phyloP scores from a whole-genome alignment of 2,113 vertebrate species.

The Marmota monax region DNA sequence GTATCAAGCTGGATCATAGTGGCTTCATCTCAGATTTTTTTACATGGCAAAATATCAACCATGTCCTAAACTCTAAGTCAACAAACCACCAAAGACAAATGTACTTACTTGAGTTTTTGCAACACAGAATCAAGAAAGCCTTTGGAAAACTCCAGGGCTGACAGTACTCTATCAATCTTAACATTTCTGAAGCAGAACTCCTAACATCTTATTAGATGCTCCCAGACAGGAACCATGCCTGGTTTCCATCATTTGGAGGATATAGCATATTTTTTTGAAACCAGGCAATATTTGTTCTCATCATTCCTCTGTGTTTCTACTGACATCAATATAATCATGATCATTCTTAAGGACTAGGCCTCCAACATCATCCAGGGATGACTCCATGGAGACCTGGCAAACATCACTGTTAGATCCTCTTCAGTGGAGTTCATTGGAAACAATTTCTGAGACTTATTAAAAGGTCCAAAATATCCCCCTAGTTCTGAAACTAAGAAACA shows the following conservation, averaged over 20 bases:
- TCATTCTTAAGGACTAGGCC: not conserved
- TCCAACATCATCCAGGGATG: not conserved
- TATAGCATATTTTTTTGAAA: not conserved
- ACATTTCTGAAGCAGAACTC: constrained; percentile 55
- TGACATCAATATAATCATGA: not conserved
- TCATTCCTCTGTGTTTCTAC: not conserved
- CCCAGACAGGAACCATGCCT: constrained; percentile 25
- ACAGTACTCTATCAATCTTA: constrained; percentile 50
- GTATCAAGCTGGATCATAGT: not conserved
- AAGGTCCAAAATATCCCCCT: not conserved
- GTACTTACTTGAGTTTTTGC: constrained; percentile 55
- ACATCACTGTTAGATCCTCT: not conserved
- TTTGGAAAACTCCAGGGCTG: constrained; percentile 21
- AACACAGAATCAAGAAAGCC: constrained; percentile 36
- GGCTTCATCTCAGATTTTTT: constrained; percentile 26
- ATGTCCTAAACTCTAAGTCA: not conserved
- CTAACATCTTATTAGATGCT: constrained; percentile 71
- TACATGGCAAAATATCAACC: constrained; percentile 31
- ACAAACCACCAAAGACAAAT: constrained; percentile 36
- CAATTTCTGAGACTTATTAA: not conserved
- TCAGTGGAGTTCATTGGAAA: not conserved
- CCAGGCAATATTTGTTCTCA: constrained; percentile 22
- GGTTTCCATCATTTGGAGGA: not conserved
- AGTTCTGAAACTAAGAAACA: not conserved
- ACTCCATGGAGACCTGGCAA: not conserved